Base-by-base conservation (phyloP, 2,888 invertebrate genomes). In the Chrysolina haemoptera region DNA sequence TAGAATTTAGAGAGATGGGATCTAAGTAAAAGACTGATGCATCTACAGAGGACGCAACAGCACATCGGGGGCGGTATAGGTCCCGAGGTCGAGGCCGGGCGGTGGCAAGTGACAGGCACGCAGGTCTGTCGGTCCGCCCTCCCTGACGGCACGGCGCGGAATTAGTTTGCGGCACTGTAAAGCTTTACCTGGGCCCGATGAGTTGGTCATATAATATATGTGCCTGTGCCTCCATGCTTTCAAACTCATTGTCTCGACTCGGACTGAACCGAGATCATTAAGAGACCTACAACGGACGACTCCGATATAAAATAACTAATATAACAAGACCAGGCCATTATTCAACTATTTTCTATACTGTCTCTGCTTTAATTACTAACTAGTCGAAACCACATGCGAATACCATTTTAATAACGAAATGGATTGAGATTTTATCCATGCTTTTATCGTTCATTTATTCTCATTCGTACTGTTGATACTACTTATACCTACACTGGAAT, bases 21-120 rank as follows among this genome's bases (percentile, higher is more conserved):
- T 86, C 85, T 85, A 85, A 86, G 85, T 86, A 86, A 86, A 86
- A 85, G 86, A 82, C 82, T 85, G 84, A 84, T 85, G 85, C 84
- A 84, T 84, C 82, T 82, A 84, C 80, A 79, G 83, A 83, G 82
- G 84, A 84, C 82, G 82, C 77, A 80, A 81, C 81, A 79, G 81
- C 82, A 82, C 80, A 80, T 85, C 83, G 85, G 86, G 85, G 86
- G 86, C 86, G 86, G 85, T 84, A 81, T 85, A 85, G 86, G 85
- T 85, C 85, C 85, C 80, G 85, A 85, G 86, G 86, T 87, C 86
- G 86, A 86, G 86, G 86, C 83, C 87, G 85, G 86, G 86, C 86
- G 86, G 87, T 87, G 87, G 87, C 87, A 87, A 87, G 87, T 87
- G 87, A 87, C 87, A 88, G 87, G 87, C 87, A 87, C 86, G 86